Evolutionary conservation across 2,888 invertebrate species (phyloP).

Genomic region (Drosophila conformis): DNA sequence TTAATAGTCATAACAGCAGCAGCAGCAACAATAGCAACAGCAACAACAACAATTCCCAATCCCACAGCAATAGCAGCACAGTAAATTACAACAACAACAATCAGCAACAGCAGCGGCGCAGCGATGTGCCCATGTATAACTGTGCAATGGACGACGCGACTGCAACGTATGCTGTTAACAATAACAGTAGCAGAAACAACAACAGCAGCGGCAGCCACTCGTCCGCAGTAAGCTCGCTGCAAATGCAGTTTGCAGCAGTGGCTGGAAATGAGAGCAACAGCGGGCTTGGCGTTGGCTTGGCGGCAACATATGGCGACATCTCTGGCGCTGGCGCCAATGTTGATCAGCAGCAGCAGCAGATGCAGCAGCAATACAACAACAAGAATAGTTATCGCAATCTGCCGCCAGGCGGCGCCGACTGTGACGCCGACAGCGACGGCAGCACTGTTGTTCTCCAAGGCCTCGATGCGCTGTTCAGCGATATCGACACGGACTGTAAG

Average conservation of each 20-base stretch:
- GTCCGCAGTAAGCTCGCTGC: conserved; percentile 67
- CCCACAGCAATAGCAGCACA: conserved; percentile 36
- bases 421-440: conserved; percentile 68
- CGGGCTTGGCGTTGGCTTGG: conserved; percentile 36
- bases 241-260: conserved; percentile 68
- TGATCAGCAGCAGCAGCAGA: conserved; percentile 51
- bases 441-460: conserved; percentile 63
- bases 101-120: conserved; percentile 70
- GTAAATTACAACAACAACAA: conserved; percentile 42
- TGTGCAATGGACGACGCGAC: conserved; percentile 81
- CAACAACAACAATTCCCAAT: conserved; percentile 32
- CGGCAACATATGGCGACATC: conserved; percentile 59
- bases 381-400: conserved; percentile 41
- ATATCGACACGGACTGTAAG: conserved; percentile 66
- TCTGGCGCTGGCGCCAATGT: conserved; percentile 75
- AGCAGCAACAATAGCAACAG: conserved; percentile 37
- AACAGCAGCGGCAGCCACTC: conserved; percentile 35
- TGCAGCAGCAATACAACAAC: conserved; percentile 29
- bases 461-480: conserved; percentile 64
- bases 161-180: conserved; percentile 44
- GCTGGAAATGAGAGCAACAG: conserved; percentile 49
- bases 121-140: conserved; percentile 84
- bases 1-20: conserved; percentile 65
- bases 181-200: conserved; percentile 24
- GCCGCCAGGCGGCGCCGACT: conserved; percentile 51